Evolutionary conservation across 1,140 invertebrate genomes (phyloP).

Genomic region (Drosophila nigromelanica): DNA sequence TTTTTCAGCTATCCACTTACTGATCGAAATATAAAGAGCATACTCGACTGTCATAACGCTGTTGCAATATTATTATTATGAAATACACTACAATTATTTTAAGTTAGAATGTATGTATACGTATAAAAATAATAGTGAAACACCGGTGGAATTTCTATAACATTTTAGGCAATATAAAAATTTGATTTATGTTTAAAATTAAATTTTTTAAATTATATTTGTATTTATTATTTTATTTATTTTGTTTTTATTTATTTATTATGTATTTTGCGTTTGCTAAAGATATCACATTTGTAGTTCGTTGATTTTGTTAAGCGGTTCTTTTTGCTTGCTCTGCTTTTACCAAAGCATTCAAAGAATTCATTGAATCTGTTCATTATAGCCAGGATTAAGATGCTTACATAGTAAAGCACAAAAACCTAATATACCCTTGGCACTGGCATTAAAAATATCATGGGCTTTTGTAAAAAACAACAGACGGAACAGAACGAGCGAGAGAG

Average conservation of each 20-base stretch:
- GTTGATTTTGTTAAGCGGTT: too few species aligned
- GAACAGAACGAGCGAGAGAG: not conserved
- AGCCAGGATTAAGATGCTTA: not conserved
- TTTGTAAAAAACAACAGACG: not conserved
- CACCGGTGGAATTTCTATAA: too few species aligned
- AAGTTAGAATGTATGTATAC: too few species aligned
- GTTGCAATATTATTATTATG: too few species aligned
- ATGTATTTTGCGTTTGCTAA: not conserved
- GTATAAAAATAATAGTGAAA: too few species aligned
- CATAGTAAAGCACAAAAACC: not conserved
- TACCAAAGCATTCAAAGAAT: not conserved
- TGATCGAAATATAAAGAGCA: not conserved
- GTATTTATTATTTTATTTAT: too few species aligned
- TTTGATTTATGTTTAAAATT: too few species aligned
- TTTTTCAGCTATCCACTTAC: slow-evolving; percentile 2
- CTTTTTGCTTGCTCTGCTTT: too few species aligned
- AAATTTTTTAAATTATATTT: too few species aligned
- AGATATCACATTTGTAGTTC: too few species aligned
- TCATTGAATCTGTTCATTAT: not conserved
- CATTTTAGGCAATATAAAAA: too few species aligned
- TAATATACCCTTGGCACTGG: slow-evolving; percentile 14
- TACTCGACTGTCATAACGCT: not conserved
- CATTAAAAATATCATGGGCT: slow-evolving; percentile 6
- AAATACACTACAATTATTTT: too few species aligned
- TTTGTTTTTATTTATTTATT: not conserved